phyloP scores from a whole-genome alignment of 2,888 invertebrate genomes.

The Apotomis turbidana region DNA sequence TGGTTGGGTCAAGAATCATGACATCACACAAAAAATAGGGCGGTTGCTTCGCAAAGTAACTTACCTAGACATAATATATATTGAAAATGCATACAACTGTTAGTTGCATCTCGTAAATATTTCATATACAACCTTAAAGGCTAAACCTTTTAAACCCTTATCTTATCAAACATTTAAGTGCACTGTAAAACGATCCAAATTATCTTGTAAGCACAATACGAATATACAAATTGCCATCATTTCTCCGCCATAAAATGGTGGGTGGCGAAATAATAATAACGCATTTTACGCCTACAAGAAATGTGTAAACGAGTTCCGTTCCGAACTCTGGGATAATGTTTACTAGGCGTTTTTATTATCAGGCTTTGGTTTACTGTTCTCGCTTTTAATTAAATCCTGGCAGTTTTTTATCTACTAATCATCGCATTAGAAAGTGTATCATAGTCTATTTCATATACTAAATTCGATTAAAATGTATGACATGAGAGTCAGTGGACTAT shows the following conservation, averaged over 20 bases:
- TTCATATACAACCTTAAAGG: slow-evolving; percentile 5
- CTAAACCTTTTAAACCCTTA: slow-evolving; percentile 19
- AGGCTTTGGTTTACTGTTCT: slow-evolving; percentile 4
- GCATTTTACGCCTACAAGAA: slow-evolving; percentile 37
- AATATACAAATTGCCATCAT: slow-evolving; percentile 35
- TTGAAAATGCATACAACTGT: background rate
- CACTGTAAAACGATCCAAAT: slow-evolving; percentile 23
- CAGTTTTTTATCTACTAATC: no score
- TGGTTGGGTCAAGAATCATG: no score
- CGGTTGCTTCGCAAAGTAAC: no score
- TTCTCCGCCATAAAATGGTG: slow-evolving; percentile 26
- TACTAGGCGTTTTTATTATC: slow-evolving; percentile 31
- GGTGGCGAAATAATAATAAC: slow-evolving; percentile 38
- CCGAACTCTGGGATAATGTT: slow-evolving; percentile 4
- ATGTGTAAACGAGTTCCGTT: slow-evolving; percentile 14
- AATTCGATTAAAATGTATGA: no score
- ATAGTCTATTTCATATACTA: no score
- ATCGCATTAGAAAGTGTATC: no score
- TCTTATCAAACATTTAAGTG: slow-evolving; percentile 27
- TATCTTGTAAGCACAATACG: slow-evolving; percentile 30
- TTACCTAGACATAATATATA: slow-evolving; percentile 22
- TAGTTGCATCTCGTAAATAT: background rate
- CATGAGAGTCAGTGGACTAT: no score
- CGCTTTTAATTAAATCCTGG: slow-evolving; percentile 7
- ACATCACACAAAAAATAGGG: no score